Conservation (phyloP, 2,888 invertebrate genomes). For the Mayetiola destructor region DNA sequence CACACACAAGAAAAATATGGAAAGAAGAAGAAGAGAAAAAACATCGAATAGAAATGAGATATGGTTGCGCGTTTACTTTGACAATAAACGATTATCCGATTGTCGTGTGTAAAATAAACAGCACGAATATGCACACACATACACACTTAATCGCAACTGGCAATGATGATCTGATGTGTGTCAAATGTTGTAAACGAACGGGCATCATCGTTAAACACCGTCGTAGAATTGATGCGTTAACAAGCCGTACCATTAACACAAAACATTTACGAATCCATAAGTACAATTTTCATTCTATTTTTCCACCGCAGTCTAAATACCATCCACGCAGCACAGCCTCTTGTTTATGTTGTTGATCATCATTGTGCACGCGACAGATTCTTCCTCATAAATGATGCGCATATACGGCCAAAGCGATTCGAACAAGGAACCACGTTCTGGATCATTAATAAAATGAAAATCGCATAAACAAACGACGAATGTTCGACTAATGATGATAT, state of each 20-base stretch:
- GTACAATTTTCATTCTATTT: too few species aligned
- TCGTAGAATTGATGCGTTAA: not conserved
- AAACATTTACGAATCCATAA: not conserved
- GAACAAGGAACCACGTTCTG: not conserved
- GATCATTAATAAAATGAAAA: too few species aligned
- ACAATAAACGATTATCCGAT: too few species aligned
- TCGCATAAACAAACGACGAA: too few species aligned
- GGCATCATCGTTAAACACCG: not conserved
- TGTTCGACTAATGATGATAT: slow-evolving; percentile 11
- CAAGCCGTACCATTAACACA: slow-evolving; percentile 4
- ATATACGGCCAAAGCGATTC: not conserved
- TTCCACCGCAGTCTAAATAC: not conserved
- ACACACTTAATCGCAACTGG: not conserved
- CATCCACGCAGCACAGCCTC: too few species aligned
- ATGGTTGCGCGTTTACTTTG: not conserved
- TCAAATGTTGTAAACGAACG: not conserved
- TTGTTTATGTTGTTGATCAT: not conserved
- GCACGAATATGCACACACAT: not conserved
- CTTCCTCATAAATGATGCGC: too few species aligned
- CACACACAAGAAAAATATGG: too few species aligned
- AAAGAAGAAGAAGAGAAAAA: not conserved
- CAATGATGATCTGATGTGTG: too few species aligned
- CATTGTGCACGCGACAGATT: too few species aligned
- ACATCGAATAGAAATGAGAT: not conserved
- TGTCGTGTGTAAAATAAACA: too few species aligned